phyloP scores from a whole-genome alignment of 2,113 vertebrate species.

The Microcebus jonahi region DNA sequence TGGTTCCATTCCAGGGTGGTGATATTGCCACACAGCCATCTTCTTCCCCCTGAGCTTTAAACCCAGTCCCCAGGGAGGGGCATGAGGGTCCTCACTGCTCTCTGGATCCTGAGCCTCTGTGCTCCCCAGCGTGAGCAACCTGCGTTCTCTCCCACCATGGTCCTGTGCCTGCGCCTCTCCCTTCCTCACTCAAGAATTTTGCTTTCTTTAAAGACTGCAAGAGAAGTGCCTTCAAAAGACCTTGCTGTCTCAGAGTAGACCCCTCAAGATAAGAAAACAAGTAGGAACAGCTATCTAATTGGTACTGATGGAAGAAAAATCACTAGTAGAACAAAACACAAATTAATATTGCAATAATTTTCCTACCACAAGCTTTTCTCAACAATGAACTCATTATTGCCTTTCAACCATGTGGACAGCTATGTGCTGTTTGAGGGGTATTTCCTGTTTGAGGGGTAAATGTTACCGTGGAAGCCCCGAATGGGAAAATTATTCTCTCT shows the following conservation, averaged over 20 bases:
- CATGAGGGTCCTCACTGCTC: too few species aligned
- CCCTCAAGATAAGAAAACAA: background rate
- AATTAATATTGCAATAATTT: background rate
- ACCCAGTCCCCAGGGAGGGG: background rate
- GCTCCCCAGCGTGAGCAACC: background rate
- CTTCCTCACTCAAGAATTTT: background rate
- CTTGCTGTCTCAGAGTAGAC: background rate
- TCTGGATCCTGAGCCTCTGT: background rate
- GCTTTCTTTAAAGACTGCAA: background rate
- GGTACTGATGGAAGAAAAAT: background rate
- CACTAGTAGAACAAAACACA: background rate
- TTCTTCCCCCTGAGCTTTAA: background rate
- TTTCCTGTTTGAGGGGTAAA: background rate
- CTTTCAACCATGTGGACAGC: background rate
- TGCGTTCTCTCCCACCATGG: background rate
- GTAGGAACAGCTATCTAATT: background rate
- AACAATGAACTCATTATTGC: background rate
- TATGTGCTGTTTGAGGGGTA: background rate
- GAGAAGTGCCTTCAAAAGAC: background rate
- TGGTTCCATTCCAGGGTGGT: background rate
- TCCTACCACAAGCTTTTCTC: background rate
- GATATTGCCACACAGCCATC: background rate
- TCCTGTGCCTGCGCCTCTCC: background rate
- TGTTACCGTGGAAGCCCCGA: background rate
- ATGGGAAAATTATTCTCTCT: background rate